phyloP scores from a whole-genome alignment of 2,888 invertebrate genomes.

The Plagiodera versicolora region DNA sequence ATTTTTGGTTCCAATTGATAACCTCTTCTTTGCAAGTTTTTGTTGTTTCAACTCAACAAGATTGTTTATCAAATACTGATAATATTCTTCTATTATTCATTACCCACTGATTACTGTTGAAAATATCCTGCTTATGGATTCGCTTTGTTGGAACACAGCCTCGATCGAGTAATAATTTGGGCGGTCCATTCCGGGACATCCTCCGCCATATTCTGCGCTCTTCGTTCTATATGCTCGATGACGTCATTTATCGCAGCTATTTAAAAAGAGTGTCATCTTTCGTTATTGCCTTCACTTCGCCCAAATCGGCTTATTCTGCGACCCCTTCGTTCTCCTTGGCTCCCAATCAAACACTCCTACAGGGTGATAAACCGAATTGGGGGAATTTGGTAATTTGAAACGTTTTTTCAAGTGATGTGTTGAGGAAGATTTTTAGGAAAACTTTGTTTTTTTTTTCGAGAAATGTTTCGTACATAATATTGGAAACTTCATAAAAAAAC shows the following conservation, averaged over 20 bases:
- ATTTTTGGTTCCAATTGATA: too few species aligned
- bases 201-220: conserved; percentile 48
- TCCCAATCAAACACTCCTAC: conserved; percentile 45
- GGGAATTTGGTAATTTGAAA: too few species aligned
- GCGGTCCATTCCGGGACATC: conserved; percentile 38
- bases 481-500: too few species aligned
- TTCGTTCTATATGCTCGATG: conserved; percentile 47
- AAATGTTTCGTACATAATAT: too few species aligned
- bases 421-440: too few species aligned
- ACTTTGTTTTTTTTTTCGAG: too few species aligned
- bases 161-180: conserved; percentile 32
- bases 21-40: too few species aligned
- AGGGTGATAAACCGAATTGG: background rate
- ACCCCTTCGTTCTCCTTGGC: conserved; percentile 16
- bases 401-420: too few species aligned
- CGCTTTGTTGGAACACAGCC: conserved; percentile 29
- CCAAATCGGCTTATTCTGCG: conserved; percentile 11
- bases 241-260: conserved; percentile 51
- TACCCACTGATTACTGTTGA: too few species aligned
- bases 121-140: background rate
- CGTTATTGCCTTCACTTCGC: conserved; percentile 14
- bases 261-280: conserved; percentile 41
- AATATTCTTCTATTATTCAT: too few species aligned
- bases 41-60: too few species aligned
- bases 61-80: too few species aligned